Base-by-base conservation (phyloP, 2,113 vertebrate genomes). In the Mus spicilegus region DNA sequence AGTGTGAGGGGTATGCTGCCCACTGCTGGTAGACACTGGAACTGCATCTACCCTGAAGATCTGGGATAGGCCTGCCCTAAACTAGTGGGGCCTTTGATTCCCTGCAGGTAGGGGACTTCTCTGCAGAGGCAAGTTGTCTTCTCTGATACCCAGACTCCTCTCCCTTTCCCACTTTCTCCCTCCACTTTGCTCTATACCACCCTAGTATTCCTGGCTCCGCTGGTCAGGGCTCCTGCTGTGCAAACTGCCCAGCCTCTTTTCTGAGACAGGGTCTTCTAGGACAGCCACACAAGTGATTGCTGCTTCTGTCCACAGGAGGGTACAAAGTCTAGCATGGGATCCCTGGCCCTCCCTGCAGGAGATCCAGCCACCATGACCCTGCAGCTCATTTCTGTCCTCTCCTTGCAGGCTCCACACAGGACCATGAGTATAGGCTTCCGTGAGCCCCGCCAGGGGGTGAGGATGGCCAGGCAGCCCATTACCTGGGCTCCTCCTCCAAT, bases 341-440 rank as follows among this genome's bases (percentile, higher is more conserved):
- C 30, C 73, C 54, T 49, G 30, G 28, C n/a, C 6, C 28, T n/a
- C 14, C 67, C 86, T 20, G 16, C 11, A 42, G 8, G 51, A 58
- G 22, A 1, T 2, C 49, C 87, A 54, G 16, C 28, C 46, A 39
- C 63, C 1, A 5, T 2, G 0, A 16, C 33, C 36, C n/a, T 42
- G 70, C 54, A 0, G 0, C 81, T 98, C 93, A 98, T 5, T 0
- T 0, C n/a, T 33, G 10, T 24, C 95, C 39, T 98, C 56, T 93
- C 39, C 20, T 97, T 97, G 28, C 96, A 99, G 99, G 97, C 95
- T 80, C 76, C 30, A 5, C 67, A 24, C 61, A 81, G 97, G 96
- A 98, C 61, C 89, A 98, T 98, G 98, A 78, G 7, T 94, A 0
- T 2, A 33, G 69, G 51, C 90, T 67, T 63, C 80, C 28, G 54